A percentile compares a stretch with the other conserved stretches of the same genome.
These are phyloP conservation scores for Uloborus diversus DNA, from an alignment of 1,140 invertebrate species.

Conservation along the genomic window DNA sequence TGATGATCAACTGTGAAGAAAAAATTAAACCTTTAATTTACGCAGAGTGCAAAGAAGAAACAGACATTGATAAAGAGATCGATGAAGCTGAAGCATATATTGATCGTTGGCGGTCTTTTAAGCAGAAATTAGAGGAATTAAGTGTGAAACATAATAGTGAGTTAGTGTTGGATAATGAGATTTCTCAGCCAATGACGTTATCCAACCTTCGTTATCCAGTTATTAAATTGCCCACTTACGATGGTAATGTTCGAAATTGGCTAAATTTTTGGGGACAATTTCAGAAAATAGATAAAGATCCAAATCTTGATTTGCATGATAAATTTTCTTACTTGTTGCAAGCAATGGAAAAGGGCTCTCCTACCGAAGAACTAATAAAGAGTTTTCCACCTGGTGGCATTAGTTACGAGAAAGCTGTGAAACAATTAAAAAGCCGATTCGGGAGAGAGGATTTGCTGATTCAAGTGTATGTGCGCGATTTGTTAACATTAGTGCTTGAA, in stretches of 20 bases:
- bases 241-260: background rate
- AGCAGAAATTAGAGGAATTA: background rate
- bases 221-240: background rate
- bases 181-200: background rate
- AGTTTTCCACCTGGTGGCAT: background rate
- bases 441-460: slow-evolving; percentile 61
- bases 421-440: slow-evolving; percentile 59
- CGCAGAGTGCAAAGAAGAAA: background rate
- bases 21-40: background rate
- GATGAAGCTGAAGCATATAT: slow-evolving; percentile 9
- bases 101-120: background rate
- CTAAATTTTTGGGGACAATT: background rate
- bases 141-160: background rate
- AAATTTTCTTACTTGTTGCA: slow-evolving; percentile 5
- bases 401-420: background rate
- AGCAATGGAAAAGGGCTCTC: background rate
- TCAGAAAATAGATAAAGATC: slow-evolving; percentile 9
- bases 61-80: background rate
- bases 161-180: background rate
- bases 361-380: slow-evolving; percentile 47
- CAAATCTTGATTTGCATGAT: background rate
- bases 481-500: slow-evolving; percentile 58
- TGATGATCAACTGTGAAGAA: background rate
- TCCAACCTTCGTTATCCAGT: slow-evolving; percentile 17
- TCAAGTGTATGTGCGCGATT: slow-evolving; percentile 62